Percentiles rank a stretch among this genome's conserved stretches.
These are phyloP conservation scores for Drosophila borborema DNA, from an alignment of 2,888 invertebrate species.

Conservation along the genomic window DNA sequence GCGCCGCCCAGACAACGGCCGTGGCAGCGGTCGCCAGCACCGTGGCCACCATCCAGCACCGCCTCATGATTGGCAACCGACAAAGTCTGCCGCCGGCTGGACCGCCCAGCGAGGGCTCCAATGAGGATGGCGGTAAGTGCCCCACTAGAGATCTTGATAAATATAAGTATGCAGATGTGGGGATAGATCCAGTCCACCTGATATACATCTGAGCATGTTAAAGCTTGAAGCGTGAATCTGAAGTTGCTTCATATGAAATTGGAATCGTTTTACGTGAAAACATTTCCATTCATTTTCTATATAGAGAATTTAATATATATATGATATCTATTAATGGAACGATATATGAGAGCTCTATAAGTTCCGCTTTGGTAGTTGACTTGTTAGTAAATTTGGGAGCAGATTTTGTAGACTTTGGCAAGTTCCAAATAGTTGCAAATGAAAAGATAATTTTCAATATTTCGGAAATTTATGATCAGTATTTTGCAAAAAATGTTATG, in stretches of 20 bases:
- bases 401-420: no score
- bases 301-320: background rate
- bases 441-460: no score
- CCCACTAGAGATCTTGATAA: background rate
- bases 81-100: conserved; percentile 82
- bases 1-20: conserved; percentile 83
- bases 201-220: background rate
- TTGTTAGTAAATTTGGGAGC: no score
- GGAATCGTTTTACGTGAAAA: background rate
- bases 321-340: background rate
- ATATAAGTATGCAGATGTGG: background rate
- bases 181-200: background rate
- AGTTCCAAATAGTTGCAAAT: no score
- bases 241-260: background rate
- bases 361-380: no score
- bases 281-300: background rate
- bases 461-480: no score
- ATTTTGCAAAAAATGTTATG: no score
- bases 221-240: background rate
- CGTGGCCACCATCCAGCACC: conserved; percentile 83
- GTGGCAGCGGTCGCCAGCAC: conserved; percentile 84
- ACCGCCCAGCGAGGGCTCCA: conserved; percentile 84
- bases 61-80: conserved; percentile 83
- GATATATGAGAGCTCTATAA: no score
- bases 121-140: conserved; percentile 83